Evolutionary conservation across 2,888 invertebrate genomes (phyloP).

Genomic region (Eulithis prunata): DNA sequence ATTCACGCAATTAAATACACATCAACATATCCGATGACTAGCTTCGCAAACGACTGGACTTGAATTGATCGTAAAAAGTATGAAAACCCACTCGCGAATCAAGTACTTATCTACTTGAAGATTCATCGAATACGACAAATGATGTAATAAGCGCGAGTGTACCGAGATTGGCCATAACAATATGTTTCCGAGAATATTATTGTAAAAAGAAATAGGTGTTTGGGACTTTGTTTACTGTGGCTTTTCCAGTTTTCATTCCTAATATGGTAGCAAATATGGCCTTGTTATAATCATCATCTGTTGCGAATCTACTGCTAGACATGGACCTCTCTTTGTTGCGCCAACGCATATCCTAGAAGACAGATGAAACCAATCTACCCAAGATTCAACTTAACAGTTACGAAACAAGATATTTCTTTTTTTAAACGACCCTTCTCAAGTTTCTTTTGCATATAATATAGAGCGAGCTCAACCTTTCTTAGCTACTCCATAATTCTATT

Average conservation of each 20-base stretch:
- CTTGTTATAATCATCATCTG: too few species aligned
- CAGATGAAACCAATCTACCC: too few species aligned
- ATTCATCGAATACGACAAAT: conserved; percentile 10
- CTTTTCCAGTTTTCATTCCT: neutral
- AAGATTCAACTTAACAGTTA: too few species aligned
- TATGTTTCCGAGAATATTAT: neutral
- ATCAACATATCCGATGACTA: neutral
- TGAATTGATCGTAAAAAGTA: conserved; percentile 24
- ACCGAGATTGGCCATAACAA: conserved; percentile 4
- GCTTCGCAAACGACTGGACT: conserved; percentile 1
- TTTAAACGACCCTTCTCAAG: conserved; percentile 89
- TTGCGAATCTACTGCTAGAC: too few species aligned
- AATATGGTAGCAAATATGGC: too few species aligned
- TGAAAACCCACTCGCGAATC: conserved; percentile 16
- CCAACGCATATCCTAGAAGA: too few species aligned
- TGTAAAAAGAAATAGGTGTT: conserved; percentile 1
- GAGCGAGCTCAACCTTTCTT: conserved; percentile 92
- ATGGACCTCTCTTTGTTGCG: too few species aligned
- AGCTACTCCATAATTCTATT: conserved; percentile 88
- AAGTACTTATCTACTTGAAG: conserved; percentile 3
- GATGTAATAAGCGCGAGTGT: conserved; percentile 16
- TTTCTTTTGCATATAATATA: conserved; percentile 93
- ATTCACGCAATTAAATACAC: conserved; percentile 10
- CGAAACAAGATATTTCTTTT: too few species aligned
- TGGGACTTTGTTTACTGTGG: neutral